Evolutionary conservation across 2,113 vertebrate genomes (phyloP), one percentile per base, ranked within the genome.

Genomic region (Lophura nycthemera): DNA sequence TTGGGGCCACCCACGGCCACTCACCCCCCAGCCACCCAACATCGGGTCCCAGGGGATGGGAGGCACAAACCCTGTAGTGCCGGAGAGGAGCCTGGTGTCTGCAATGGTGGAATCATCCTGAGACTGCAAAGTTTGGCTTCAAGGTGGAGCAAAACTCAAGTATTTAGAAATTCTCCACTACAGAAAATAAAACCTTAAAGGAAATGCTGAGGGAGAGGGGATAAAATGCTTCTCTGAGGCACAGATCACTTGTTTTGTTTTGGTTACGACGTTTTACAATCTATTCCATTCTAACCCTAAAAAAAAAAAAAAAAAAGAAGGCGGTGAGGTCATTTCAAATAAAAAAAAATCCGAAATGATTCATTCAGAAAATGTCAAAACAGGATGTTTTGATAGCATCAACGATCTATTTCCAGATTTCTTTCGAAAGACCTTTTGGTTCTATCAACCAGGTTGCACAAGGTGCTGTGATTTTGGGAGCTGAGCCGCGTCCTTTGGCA

Each of bases 361-460:
- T 96, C 89, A 95, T 95, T 96, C 94, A 91, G 89, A 96, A 96
- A 89, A 95, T 89, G 91, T 95, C 94, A 93, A 95, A 96, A 93
- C 95, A 95, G 95, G 96, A 95, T 96, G 96, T 96, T 93, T 93
- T 93, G 86, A 82, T 84, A 69, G 66, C 50, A 74, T 83, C 15
- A 42, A 70, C 47, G 12, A 63, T 30, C 90, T 84, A 27, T 81
- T 93, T 92, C 96, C 92, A 95, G 90, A 92, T 88, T 48, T 83
- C 77, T 93, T 92, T 90, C 1, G 3, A 88, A 92, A 95, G 92
- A 86, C 56, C 42, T 90, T 94, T 74, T 78, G 73, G 30, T 91
- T 85, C 43, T 76, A 10, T 15, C 1, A 4, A 83, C 45, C 90
- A 92, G 85, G 95, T 94, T 96, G 84, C 74, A 64, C 86, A 74